These are phyloP conservation scores for Incurvaria masculella DNA, from an alignment of 2,888 invertebrate genomes.

Conservation along the genomic window DNA sequence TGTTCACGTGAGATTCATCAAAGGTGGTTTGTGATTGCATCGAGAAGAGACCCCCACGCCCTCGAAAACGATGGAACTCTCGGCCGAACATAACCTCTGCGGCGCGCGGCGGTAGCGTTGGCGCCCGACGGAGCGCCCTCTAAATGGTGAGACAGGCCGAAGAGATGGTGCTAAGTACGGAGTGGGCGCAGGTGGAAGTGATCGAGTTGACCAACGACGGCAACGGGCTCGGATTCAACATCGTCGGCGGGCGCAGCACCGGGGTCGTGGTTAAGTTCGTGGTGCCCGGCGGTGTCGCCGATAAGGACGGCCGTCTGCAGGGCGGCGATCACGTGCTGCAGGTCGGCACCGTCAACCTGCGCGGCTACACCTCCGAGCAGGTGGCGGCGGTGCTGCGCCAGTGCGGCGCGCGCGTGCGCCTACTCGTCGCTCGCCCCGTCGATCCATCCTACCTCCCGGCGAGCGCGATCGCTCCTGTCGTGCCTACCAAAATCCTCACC, in stretches of 20 bases:
- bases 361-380: slow-evolving; percentile 96
- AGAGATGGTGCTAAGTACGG: slow-evolving; percentile 86
- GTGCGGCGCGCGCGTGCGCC: slow-evolving; percentile 77
- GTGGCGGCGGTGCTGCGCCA: slow-evolving; percentile 69
- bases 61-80: background rate
- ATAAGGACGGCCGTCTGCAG: slow-evolving; percentile 91
- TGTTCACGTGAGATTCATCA: too few relatives aligned
- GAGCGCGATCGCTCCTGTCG: slow-evolving; percentile 83
- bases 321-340: slow-evolving; percentile 98
- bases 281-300: slow-evolving; percentile 94
- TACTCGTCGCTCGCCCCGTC: slow-evolving; percentile 91
- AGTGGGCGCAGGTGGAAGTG: slow-evolving; percentile 99
- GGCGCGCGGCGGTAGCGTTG: slow-evolving; percentile 25
- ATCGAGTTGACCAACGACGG: slow-evolving; percentile 98
- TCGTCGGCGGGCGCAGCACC: slow-evolving; percentile 96
- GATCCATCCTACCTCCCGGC: slow-evolving; percentile 83
- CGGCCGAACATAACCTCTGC: slow-evolving; percentile 34
- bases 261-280: slow-evolving; percentile 99
- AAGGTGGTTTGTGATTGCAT: too few relatives aligned
- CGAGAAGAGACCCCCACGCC: too few relatives aligned
- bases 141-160: slow-evolving; percentile 38
- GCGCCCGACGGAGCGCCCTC: slow-evolving; percentile 36
- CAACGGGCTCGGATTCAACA: slow-evolving; percentile 96
- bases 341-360: slow-evolving; percentile 89
- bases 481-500: slow-evolving; percentile 87